Base-by-base conservation (phyloP, 1,140 invertebrate genomes). In the Tetragnatha versicolor region DNA sequence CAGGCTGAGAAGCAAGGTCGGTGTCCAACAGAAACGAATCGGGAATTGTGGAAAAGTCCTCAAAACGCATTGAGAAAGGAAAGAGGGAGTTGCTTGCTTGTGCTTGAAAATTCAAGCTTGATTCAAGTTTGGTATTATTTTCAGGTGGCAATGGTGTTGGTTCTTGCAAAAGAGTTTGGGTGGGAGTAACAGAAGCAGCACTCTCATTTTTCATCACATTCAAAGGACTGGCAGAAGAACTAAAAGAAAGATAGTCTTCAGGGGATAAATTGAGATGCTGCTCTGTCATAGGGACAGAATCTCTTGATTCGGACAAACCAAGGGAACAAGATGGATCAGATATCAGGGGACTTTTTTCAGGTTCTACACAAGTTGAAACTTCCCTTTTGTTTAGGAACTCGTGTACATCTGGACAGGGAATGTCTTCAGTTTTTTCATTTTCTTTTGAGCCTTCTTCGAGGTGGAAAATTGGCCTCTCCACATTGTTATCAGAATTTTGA, bases 261-360 rank as follows among this genome's bases (percentile, higher is more conserved):
- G 51, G 37, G 3, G 69, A 73, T 29, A 60, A 42, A 60, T 60
- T 60, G n/a, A 73, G 60, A 45, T 45, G 33, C 9, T 22, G 25
- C 29, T 73, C 69, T 20, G 42, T 37, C 31, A 73, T 31, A 55
- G 68, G 39, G 6, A 70, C 22, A 25, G 68, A 70, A 55, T 55
- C 47, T 37, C 20, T 27, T 31, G 65, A 22, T 20, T 49, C 45
- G 17, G 65, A 49, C 22, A 37, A 20, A 33, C n/a, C 20, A 29
- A 51, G 12, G 37, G 47, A 68, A 3, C n/a, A n/a, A n/a, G 25
- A 27, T 12, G 25, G 17, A 68, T 29, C 33, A 20, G 47, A 9
- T n/a, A 51, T 33, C 17, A 51, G 17, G 14, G 29, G 47, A 27
- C 14, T 39, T 42, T 65, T 65, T 42, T n/a, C 9, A 45, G 10